Base-by-base conservation (phyloP, 1,140 invertebrate genomes). In the Theocolax elegans region DNA sequence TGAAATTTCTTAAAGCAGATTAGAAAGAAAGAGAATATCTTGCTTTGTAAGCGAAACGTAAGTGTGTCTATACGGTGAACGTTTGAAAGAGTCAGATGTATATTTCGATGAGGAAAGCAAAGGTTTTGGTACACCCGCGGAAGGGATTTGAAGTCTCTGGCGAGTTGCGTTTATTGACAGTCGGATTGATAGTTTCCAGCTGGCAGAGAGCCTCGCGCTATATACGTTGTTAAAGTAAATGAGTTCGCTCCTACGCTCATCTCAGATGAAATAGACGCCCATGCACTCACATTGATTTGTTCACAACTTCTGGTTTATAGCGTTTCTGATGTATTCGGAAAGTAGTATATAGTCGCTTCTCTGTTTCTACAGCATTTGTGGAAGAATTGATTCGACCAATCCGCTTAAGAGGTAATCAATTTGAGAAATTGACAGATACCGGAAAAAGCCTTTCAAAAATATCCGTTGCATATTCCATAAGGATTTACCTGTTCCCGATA, bases 261-360 rank as follows among this genome's bases (percentile, higher is more conserved):
- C 62, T 59, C 49, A 51, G 46, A 38, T 60, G 63, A 53, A 71
- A 59, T 66, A 60, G 44, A 51, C 53, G n/a, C 56, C 53, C 29
- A 54, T 78, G 79, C 81, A 83, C 81, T 83, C 79, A 80, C 77
- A 81, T 82, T 83, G 81, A 83, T 83, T 83, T 81, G 81, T 81
- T 83, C 79, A 69, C 78, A 79, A 79, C 75, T 80, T 71, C 76
- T 81, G 76, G 76, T 81, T 82, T 82, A 79, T 78, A 79, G 77
- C 75, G 67, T 59, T 2, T 17, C 2, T 1, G n/a, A 8, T 21
- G 19, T 21, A 49, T 49, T 19, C 46, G 46, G 23, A 21, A 21
- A 35, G 51, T 25, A 27, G 12, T n/a, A 19, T 19, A 49, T 3
- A 23, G 51, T 31, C 17, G 27, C 31, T 23, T 19, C 46, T 46